These are phyloP conservation scores for Drosophila percnosoma DNA, from an alignment of 2,888 invertebrate genomes.

Conservation along the genomic window DNA sequence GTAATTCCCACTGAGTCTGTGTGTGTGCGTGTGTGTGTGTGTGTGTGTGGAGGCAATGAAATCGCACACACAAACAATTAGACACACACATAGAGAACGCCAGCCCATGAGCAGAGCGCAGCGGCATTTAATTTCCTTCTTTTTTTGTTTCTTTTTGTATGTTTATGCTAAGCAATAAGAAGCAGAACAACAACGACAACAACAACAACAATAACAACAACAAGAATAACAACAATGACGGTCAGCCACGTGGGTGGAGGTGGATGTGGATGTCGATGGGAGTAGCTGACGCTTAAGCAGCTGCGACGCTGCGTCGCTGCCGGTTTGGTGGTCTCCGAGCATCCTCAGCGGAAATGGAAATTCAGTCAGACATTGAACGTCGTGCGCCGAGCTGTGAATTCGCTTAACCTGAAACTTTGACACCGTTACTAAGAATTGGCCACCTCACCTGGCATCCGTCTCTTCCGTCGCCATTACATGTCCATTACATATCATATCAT, in stretches of 20 bases:
- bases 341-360: conserved; percentile 70
- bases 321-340: conserved; percentile 46
- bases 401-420: conserved; percentile 25
- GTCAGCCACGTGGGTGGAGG: conserved; percentile 61
- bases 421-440: neutral
- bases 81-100: conserved; percentile 22
- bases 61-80: neutral
- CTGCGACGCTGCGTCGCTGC: conserved; percentile 19
- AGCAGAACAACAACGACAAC: conserved; percentile 14
- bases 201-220: conserved; percentile 37
- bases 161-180: conserved; percentile 66
- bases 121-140: conserved; percentile 54
- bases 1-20: conserved; percentile 8
- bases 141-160: conserved; percentile 40
- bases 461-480: neutral
- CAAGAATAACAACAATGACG: conserved; percentile 38
- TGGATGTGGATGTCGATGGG: conserved; percentile 20
- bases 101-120: conserved; percentile 38
- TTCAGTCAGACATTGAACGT: conserved; percentile 72
- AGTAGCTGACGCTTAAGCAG: conserved; percentile 30
- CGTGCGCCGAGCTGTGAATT: conserved; percentile 59
- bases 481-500: neutral
- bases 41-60: conserved; percentile 11
- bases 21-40: conserved; percentile 6
- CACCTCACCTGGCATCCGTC: conserved; percentile 14